These are phyloP conservation scores for Leptinotarsa defecta DNA, from an alignment of 1,140 invertebrate species.

Conservation along the genomic window DNA sequence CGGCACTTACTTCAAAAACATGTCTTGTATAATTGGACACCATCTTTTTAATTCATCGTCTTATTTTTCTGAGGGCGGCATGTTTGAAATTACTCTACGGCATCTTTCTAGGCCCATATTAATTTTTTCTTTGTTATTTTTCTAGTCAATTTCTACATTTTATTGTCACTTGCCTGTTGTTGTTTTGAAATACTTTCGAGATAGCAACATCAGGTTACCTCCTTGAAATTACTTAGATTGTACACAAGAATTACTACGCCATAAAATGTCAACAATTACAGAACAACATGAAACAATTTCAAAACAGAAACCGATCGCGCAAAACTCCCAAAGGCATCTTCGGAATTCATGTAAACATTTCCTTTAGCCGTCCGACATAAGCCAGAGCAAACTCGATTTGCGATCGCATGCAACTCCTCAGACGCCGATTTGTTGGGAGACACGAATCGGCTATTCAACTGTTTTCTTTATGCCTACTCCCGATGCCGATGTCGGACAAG, in stretches of 20 bases:
- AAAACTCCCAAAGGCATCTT: constrained; percentile 4
- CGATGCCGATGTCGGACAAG: constrained; percentile 14
- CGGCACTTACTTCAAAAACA: too few species aligned
- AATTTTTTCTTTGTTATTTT: too few species aligned
- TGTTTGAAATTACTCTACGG: too few species aligned
- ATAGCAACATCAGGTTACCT: too few species aligned
- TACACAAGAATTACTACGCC: neutral
- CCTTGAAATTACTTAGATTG: too few species aligned
- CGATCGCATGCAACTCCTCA: constrained; percentile 22
- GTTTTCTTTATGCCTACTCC: constrained; percentile 17
- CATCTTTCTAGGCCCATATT: too few species aligned
- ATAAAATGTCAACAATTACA: neutral
- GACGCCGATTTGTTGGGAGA: constrained; percentile 19
- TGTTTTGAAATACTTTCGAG: too few species aligned
- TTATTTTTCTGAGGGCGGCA: too few species aligned
- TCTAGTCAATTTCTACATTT: too few species aligned
- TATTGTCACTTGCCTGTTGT: too few species aligned
- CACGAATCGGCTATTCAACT: constrained; percentile 17
- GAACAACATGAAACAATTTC: neutral
- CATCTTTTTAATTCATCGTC: too few species aligned
- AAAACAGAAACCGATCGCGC: neutral
- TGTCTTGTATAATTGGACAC: too few species aligned
- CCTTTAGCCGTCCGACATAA: constrained; percentile 1
- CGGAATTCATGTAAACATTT: constrained; percentile 6
- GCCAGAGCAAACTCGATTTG: constrained; percentile 17